Percentiles rank a stretch among this genome's conserved stretches.
These are phyloP conservation scores for Astreopora myriophthalma DNA, from an alignment of 64 coral and sea anemone genomes.

Conservation along the genomic window DNA sequence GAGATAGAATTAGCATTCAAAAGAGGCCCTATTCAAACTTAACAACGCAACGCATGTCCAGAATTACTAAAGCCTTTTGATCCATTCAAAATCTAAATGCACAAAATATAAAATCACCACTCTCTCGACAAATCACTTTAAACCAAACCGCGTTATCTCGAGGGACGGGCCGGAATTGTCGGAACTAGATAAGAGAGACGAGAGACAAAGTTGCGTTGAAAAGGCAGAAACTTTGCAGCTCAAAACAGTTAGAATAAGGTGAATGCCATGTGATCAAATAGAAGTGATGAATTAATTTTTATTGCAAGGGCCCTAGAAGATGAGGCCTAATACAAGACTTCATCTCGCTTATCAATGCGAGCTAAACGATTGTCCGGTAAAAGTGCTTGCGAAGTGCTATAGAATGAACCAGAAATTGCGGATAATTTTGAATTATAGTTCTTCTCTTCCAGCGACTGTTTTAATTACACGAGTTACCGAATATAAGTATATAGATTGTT, in stretches of 20 bases:
- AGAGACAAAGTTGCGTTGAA: neutral
- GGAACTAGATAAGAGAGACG: neutral
- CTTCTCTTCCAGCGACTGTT: too few relatives aligned
- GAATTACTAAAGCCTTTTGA: too few relatives aligned
- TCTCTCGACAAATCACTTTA: neutral
- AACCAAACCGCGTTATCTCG: neutral
- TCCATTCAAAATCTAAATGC: neutral
- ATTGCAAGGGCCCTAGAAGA: neutral
- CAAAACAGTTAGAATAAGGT: neutral
- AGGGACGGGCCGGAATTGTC: neutral
- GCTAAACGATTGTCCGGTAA: too few relatives aligned
- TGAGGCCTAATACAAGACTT: neutral
- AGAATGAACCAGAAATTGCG: neutral
- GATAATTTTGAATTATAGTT: too few relatives aligned
- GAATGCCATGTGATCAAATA: conserved; percentile 25
- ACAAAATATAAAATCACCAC: neutral
- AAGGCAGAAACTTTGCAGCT: neutral
- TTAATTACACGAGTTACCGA: too few relatives aligned
- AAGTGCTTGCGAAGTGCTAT: too few relatives aligned
- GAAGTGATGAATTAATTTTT: neutral
- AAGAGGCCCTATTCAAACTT: neutral
- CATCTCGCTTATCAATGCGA: neutral
- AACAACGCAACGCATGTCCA: neutral
- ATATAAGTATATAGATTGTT: too few relatives aligned
- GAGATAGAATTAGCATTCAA: neutral